phyloP scores from a whole-genome alignment of 2,797 vertebrate species.

The Xenentodon cancila region DNA sequence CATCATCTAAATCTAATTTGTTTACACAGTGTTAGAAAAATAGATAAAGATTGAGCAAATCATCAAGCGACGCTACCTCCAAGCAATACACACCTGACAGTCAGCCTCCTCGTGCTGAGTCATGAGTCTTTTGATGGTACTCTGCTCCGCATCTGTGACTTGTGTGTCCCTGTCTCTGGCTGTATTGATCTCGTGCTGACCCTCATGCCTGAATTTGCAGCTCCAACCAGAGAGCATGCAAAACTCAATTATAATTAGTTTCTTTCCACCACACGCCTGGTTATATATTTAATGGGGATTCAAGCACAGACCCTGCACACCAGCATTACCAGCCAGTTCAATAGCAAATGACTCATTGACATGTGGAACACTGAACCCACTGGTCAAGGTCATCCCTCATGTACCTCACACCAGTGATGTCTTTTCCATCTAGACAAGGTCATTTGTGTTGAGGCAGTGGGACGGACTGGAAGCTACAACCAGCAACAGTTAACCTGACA shows the following conservation, averaged over 20 bases:
- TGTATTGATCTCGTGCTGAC: slow-evolving; percentile 43
- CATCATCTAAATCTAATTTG: too few species aligned
- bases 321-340: slow-evolving; percentile 39
- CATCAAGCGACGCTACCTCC: background rate
- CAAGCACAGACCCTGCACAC: slow-evolving; percentile 28
- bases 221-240: slow-evolving; percentile 28
- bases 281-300: slow-evolving; percentile 23
- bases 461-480: background rate
- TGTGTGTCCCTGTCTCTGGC: background rate
- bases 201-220: slow-evolving; percentile 23
- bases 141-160: background rate
- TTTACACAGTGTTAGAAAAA: too few species aligned
- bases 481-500: background rate
- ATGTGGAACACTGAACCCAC: slow-evolving; percentile 35
- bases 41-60: too few species aligned
- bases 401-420: slow-evolving; percentile 28
- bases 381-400: slow-evolving; percentile 11
- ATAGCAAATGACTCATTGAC: slow-evolving; percentile 57
- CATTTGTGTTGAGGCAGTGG: slow-evolving; percentile 19
- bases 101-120: background rate
- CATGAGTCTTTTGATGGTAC: background rate
- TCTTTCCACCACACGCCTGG: slow-evolving; percentile 45
- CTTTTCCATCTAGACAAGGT: slow-evolving; percentile 60
- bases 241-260: slow-evolving; percentile 70
- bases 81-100: background rate